Percentiles rank a stretch among this genome's conserved stretches.
These are phyloP conservation scores for Bergia puertoricense DNA, from an alignment of 92 coral and sea anemone genomes.

Conservation along the genomic window DNA sequence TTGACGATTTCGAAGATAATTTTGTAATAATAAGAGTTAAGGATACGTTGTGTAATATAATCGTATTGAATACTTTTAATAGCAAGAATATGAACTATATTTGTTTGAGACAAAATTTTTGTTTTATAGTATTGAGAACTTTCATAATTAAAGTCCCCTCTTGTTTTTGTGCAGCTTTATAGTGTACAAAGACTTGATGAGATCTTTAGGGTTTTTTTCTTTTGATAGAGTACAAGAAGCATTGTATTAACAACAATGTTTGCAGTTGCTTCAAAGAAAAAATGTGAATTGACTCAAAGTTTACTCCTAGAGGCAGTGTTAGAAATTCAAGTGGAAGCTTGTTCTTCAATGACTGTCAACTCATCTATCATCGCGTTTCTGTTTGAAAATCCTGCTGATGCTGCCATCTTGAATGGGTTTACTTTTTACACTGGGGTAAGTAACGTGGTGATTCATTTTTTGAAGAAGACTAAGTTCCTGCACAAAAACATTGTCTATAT, in stretches of 20 bases:
- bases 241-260: background rate
- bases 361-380: constrained; percentile 10
- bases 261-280: background rate
- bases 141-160: too few species aligned
- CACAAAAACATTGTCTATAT: too few species aligned
- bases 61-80: background rate
- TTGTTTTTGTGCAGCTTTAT: too few species aligned
- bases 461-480: background rate
- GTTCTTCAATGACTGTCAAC: background rate
- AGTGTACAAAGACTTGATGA: too few species aligned
- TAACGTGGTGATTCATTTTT: background rate
- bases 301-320: background rate
- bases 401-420: background rate
- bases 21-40: too few species aligned
- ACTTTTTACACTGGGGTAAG: constrained; percentile 14
- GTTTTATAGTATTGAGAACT: too few species aligned
- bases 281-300: background rate
- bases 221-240: background rate
- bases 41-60: background rate
- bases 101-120: too few species aligned
- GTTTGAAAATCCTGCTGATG: constrained; percentile 11
- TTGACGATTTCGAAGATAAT: background rate
- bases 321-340: background rate
- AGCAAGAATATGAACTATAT: too few species aligned
- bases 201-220: background rate